Evolutionary conservation across 2,888 invertebrate species (phyloP).

Genomic region (Pristionchus mayeri): DNA sequence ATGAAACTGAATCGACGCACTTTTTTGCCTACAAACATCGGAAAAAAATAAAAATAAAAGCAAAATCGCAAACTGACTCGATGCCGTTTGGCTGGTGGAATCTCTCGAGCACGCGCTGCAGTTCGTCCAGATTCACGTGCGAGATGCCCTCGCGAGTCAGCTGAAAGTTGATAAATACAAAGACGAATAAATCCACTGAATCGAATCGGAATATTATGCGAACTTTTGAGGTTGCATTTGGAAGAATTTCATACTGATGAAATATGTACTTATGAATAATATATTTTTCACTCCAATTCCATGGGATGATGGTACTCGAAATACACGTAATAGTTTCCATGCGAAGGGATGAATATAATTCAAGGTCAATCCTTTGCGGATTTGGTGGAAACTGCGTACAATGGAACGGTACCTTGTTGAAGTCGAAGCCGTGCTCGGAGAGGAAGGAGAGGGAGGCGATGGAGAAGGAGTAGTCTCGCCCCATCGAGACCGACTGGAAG

Average conservation of each 20-base stretch:
- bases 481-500: conserved; percentile 44
- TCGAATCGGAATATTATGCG: too few relatives aligned
- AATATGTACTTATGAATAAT: too few relatives aligned
- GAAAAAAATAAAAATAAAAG: too few relatives aligned
- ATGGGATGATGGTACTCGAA: too few relatives aligned
- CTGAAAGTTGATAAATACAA: conserved; percentile 2
- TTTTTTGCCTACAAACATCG: too few relatives aligned
- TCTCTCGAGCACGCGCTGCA: conserved; percentile 24
- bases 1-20: too few relatives aligned
- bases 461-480: conserved; percentile 45
- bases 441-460: conserved; percentile 49
- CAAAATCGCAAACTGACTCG: conserved; percentile 26
- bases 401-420: conserved; percentile 47
- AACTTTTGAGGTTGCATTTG: background rate
- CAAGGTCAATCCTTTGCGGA: too few relatives aligned
- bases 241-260: background rate
- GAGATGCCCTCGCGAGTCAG: conserved; percentile 43
- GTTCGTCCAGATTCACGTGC: conserved; percentile 47
- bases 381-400: too few relatives aligned
- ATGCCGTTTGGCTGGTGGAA: conserved; percentile 49
- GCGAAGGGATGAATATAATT: too few relatives aligned
- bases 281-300: too few relatives aligned
- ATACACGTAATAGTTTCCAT: too few relatives aligned
- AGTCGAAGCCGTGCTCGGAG: conserved; percentile 46
- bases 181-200: background rate